Evolutionary conservation across 2,797 vertebrate species (phyloP).

Genomic region (Ceyx erithaca): DNA sequence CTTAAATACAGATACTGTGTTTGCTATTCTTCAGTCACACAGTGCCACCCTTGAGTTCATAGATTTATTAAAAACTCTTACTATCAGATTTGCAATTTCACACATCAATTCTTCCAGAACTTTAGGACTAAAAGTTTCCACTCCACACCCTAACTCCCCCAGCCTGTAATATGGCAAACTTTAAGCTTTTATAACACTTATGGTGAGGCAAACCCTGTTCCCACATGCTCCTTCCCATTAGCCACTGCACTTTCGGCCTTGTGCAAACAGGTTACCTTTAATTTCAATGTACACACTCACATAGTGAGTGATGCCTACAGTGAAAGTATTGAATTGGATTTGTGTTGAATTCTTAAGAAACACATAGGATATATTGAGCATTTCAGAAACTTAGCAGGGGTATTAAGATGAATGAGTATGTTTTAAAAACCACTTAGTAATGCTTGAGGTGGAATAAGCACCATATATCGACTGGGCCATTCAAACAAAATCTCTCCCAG

Average conservation of each 20-base stretch:
- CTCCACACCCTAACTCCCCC: neutral
- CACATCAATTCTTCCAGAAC: conserved; percentile 69
- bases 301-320: neutral
- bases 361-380: neutral
- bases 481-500: conserved; percentile 35
- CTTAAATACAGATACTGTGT: conserved; percentile 25
- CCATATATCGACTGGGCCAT: neutral
- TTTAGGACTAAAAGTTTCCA: conserved; percentile 57
- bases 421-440: conserved; percentile 39
- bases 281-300: neutral
- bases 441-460: conserved; percentile 33
- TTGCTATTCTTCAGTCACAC: conserved; percentile 57
- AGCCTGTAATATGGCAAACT: neutral
- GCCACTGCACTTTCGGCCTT: neutral
- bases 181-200: neutral
- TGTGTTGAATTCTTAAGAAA: conserved; percentile 45
- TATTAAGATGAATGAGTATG: conserved; percentile 41
- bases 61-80: conserved; percentile 71
- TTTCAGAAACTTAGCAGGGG: conserved; percentile 21
- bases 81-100: conserved; percentile 73
- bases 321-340: neutral
- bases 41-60: conserved; percentile 69
- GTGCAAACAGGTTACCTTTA: neutral
- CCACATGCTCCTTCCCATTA: neutral
- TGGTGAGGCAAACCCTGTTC: neutral